Percentiles rank a stretch among this genome's conserved stretches.
Conservation (phyloP, 2,113 vertebrate species). For the Chaetops frenatus region DNA sequence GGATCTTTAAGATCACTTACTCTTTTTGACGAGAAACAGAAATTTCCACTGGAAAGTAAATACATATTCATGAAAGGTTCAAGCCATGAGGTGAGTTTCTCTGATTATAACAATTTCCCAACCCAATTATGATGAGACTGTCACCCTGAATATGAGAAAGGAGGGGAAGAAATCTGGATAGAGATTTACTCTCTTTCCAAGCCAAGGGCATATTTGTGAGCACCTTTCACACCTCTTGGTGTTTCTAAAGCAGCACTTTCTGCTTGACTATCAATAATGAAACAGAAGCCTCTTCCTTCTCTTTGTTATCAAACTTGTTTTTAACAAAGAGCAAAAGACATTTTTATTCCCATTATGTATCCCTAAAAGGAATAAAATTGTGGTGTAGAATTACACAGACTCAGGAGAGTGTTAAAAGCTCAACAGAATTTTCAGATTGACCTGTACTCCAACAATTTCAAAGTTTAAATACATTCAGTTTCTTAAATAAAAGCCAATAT, state of each 20-base stretch:
- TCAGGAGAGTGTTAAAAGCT: neutral
- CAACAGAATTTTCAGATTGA: neutral
- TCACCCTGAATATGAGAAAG: neutral
- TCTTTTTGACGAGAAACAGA: neutral
- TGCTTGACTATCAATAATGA: neutral
- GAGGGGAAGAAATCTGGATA: neutral
- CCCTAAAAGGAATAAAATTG: neutral
- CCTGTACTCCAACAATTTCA: neutral
- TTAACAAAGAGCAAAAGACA: neutral
- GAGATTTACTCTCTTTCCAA: neutral
- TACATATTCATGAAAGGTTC: constrained; percentile 35
- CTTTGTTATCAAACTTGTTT: neutral
- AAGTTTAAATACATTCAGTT: neutral
- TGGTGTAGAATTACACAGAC: neutral
- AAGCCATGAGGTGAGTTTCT: neutral
- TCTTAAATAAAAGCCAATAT: neutral
- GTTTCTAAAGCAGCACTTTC: neutral
- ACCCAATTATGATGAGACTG: neutral
- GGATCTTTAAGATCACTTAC: neutral
- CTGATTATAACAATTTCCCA: constrained; percentile 12
- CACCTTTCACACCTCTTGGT: neutral
- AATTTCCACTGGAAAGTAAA: constrained; percentile 13
- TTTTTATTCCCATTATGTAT: neutral
- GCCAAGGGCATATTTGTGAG: neutral
- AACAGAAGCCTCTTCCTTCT: neutral